These are phyloP conservation scores for Synanceia verrucosa DNA, from an alignment of 2,797 vertebrate species.

Conservation along the genomic window DNA sequence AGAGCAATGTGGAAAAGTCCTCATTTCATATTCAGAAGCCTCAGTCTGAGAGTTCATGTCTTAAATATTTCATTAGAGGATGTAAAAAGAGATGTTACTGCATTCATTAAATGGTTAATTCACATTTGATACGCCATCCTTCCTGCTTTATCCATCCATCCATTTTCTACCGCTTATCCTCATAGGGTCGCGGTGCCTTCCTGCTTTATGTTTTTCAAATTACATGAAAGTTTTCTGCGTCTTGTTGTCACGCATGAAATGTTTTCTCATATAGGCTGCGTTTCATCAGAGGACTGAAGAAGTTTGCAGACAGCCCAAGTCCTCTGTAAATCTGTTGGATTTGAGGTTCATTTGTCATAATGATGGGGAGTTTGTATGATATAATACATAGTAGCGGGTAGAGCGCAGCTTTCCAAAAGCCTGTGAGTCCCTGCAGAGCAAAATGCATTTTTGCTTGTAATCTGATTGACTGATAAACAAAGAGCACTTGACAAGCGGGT, in stretches of 20 bases:
- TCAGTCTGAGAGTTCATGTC: slow-evolving; percentile 31
- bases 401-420: slow-evolving; percentile 54
- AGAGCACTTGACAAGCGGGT: slow-evolving; percentile 76
- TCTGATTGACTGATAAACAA: slow-evolving; percentile 80
- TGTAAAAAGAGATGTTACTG: slow-evolving; percentile 47
- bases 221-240: slow-evolving; percentile 19
- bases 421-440: slow-evolving; percentile 60
- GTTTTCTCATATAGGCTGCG: slow-evolving; percentile 16
- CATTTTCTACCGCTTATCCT: no score
- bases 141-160: slow-evolving; percentile 12
- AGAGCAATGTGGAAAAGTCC: slow-evolving; percentile 16
- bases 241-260: slow-evolving; percentile 28
- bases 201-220: slow-evolving; percentile 26
- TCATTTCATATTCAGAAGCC: slow-evolving; percentile 43
- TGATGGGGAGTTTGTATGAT: slow-evolving; percentile 52
- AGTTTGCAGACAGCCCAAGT: slow-evolving; percentile 28
- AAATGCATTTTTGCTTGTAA: slow-evolving; percentile 73
- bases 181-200: no score
- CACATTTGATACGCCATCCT: not conserved
- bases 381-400: slow-evolving; percentile 42
- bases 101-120: slow-evolving; percentile 24
- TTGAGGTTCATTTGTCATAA: slow-evolving; percentile 62
- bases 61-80: slow-evolving; percentile 56
- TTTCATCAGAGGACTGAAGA: slow-evolving; percentile 51
- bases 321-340: slow-evolving; percentile 57